phyloP scores from a whole-genome alignment of 2,113 vertebrate genomes.

The Phocoena sinus region DNA sequence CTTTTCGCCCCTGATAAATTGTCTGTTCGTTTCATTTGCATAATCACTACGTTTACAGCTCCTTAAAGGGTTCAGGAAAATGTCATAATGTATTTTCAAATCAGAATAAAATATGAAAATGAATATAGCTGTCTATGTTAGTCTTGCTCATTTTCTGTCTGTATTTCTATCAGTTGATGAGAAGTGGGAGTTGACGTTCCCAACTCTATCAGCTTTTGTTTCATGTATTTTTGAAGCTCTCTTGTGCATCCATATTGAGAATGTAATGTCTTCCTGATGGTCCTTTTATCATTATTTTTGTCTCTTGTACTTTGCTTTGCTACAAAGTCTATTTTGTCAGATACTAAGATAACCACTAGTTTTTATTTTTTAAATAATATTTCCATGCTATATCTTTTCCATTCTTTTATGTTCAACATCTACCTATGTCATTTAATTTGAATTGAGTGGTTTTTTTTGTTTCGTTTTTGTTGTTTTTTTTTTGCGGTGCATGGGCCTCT shows the following conservation, averaged over 20 bases:
- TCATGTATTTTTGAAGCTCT: not conserved
- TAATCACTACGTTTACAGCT: not conserved
- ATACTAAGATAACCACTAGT: not conserved
- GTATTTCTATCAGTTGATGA: not conserved
- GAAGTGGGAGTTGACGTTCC: not conserved
- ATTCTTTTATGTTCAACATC: not conserved
- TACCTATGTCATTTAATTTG: not conserved
- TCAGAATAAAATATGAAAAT: not conserved
- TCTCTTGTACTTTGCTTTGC: not conserved
- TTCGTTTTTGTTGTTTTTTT: too few relatives aligned
- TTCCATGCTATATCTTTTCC: not conserved
- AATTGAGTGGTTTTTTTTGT: not conserved
- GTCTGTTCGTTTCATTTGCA: not conserved
- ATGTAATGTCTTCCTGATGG: not conserved
- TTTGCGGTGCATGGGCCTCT: too few relatives aligned
- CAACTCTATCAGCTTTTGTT: not conserved
- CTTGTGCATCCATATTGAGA: not conserved
- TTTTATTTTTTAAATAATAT: not conserved
- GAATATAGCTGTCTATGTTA: not conserved
- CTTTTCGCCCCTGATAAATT: not conserved
- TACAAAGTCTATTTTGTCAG: not conserved
- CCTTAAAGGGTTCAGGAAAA: not conserved
- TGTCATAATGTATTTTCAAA: not conserved
- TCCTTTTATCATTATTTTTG: not conserved
- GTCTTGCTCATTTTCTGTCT: not conserved